Conservation (phyloP, 2,888 invertebrate species). For the Agrochola macilenta region DNA sequence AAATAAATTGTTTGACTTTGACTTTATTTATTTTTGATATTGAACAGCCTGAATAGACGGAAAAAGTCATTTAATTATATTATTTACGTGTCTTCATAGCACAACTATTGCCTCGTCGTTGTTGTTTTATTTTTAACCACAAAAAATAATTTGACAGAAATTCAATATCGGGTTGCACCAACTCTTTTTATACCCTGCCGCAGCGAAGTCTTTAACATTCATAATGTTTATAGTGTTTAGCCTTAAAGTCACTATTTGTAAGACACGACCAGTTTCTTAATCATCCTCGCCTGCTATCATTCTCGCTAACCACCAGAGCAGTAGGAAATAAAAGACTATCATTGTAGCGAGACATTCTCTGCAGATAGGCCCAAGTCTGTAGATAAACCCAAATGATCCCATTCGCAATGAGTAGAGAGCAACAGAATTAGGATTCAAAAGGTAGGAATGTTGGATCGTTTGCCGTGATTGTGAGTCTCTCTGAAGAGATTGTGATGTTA, state of each 20-base stretch:
- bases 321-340: constrained; percentile 27
- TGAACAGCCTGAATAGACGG: too few relatives aligned
- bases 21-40: too few relatives aligned
- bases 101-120: too few relatives aligned
- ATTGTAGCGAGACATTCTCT: constrained; percentile 1
- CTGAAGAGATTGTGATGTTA: constrained; percentile 10
- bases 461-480: constrained; percentile 19
- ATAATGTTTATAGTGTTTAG: background rate
- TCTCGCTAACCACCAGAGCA: background rate
- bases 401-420: constrained; percentile 16
- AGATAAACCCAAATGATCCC: constrained; percentile 27
- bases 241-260: background rate
- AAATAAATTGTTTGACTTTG: too few relatives aligned
- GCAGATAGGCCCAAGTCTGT: constrained; percentile 23
- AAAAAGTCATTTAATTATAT: too few relatives aligned
- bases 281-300: constrained; percentile 4
- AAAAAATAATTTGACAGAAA: background rate
- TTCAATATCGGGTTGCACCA: too few relatives aligned
- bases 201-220: background rate
- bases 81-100: too few relatives aligned
- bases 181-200: background rate
- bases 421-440: constrained; percentile 39
- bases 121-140: background rate
- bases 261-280: constrained; percentile 15
- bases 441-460: constrained; percentile 34